Evolutionary conservation across 2,888 invertebrate species (phyloP).

Genomic region (Agrotis puta): DNA sequence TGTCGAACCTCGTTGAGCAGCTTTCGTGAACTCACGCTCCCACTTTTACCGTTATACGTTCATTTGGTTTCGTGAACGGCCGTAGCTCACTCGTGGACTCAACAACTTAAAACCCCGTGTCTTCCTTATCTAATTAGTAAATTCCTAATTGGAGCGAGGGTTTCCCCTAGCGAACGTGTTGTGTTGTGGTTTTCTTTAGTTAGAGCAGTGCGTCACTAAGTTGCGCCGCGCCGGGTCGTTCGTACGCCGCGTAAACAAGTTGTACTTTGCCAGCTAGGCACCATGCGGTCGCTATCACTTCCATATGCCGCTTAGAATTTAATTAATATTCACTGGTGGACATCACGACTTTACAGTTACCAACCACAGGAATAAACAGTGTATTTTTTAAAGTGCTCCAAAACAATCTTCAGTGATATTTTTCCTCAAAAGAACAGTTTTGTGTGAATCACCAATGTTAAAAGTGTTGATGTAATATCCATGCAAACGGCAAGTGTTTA

Average conservation of each 20-base stretch:
- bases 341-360: constrained; percentile 56
- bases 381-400: constrained; percentile 69
- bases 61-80: constrained; percentile 87
- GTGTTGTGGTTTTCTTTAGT: constrained; percentile 65
- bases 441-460: constrained; percentile 76
- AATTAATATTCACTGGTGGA: constrained; percentile 70
- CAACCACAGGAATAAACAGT: constrained; percentile 60
- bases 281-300: constrained; percentile 85
- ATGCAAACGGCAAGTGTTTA: constrained; percentile 75
- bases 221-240: constrained; percentile 65
- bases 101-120: constrained; percentile 63
- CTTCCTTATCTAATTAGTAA: constrained; percentile 79
- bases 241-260: constrained; percentile 82
- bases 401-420: constrained; percentile 66
- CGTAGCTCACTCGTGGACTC: constrained; percentile 81
- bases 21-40: constrained; percentile 87
- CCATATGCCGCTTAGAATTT: constrained; percentile 82
- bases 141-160: constrained; percentile 73
- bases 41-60: constrained; percentile 90
- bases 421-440: constrained; percentile 63
- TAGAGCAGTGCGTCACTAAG: constrained; percentile 67
- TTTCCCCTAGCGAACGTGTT: constrained; percentile 75
- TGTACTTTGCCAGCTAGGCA: constrained; percentile 87
- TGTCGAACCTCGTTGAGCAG: constrained; percentile 83
- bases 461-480: constrained; percentile 75